Evolutionary conservation across 2,113 vertebrate genomes (phyloP).

Genomic region (Microcebus griseorufus): DNA sequence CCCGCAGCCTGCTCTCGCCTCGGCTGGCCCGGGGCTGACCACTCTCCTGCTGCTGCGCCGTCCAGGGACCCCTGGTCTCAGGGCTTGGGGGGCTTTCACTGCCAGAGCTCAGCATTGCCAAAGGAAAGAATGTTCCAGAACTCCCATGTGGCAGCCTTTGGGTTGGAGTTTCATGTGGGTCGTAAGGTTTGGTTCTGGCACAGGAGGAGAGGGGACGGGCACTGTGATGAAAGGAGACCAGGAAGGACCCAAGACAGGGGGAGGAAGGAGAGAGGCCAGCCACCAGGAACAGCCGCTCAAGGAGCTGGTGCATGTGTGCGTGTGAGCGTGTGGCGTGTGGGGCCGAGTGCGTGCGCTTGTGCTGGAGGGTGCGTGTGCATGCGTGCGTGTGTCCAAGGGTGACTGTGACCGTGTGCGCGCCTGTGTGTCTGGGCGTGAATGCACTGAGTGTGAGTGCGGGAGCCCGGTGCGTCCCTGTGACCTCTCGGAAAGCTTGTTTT

Average conservation of each 20-base stretch:
- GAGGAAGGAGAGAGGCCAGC: background rate
- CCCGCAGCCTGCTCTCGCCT: background rate
- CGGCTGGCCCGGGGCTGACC: background rate
- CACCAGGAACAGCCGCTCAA: too few species aligned
- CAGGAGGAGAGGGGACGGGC: background rate
- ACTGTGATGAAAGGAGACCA: background rate
- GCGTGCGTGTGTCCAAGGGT: background rate
- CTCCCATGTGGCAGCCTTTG: background rate
- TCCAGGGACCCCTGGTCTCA: background rate
- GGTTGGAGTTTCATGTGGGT: background rate
- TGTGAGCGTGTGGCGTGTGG: too few species aligned
- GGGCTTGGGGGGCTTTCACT: background rate
- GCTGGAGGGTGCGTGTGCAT: too few species aligned
- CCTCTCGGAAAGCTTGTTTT: background rate
- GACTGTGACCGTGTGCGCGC: accelerated
- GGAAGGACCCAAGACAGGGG: background rate
- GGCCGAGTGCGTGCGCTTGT: background rate
- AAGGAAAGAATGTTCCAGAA: background rate
- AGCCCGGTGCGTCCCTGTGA: accelerated
- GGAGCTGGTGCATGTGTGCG: background rate
- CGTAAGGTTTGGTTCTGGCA: background rate
- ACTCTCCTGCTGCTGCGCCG: background rate
- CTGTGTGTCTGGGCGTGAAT: background rate
- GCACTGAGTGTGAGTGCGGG: accelerated
- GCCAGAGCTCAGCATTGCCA: background rate